Conservation (phyloP, 2,888 invertebrate genomes). For the Schizotus pectinicornis region DNA sequence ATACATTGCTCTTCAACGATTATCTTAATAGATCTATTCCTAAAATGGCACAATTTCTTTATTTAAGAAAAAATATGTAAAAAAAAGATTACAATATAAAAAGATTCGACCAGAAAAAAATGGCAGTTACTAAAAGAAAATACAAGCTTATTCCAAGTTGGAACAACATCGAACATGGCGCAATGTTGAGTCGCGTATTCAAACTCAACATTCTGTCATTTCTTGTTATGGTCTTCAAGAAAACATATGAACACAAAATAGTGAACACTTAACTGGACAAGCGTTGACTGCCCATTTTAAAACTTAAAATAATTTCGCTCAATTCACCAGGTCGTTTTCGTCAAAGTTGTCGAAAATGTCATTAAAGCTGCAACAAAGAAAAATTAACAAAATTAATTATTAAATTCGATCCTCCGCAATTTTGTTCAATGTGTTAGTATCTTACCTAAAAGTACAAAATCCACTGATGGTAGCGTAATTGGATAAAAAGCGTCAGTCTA, state of each 20-base stretch:
- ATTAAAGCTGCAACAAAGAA: constrained; percentile 48
- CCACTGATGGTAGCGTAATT: constrained; percentile 44
- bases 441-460: constrained; percentile 44
- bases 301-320: constrained; percentile 38
- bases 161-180: constrained; percentile 1
- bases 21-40: constrained; percentile 42
- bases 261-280: constrained; percentile 46
- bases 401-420: constrained; percentile 1
- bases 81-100: constrained; percentile 46
- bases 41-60: constrained; percentile 56
- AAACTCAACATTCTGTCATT: constrained; percentile 30
- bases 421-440: too few relatives aligned
- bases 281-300: constrained; percentile 30
- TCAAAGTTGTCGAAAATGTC: constrained; percentile 37
- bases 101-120: constrained; percentile 51
- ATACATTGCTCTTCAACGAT: constrained; percentile 29
- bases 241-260: constrained; percentile 47
- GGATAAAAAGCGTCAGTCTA: constrained; percentile 56
- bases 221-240: constrained; percentile 30
- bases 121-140: constrained; percentile 52
- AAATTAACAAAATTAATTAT: neutral
- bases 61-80: constrained; percentile 39
- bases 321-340: constrained; percentile 45
- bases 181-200: constrained; percentile 9
- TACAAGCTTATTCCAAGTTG: constrained; percentile 44